phyloP scores from a whole-genome alignment of 2,113 vertebrate species.

The Upupa epops region DNA sequence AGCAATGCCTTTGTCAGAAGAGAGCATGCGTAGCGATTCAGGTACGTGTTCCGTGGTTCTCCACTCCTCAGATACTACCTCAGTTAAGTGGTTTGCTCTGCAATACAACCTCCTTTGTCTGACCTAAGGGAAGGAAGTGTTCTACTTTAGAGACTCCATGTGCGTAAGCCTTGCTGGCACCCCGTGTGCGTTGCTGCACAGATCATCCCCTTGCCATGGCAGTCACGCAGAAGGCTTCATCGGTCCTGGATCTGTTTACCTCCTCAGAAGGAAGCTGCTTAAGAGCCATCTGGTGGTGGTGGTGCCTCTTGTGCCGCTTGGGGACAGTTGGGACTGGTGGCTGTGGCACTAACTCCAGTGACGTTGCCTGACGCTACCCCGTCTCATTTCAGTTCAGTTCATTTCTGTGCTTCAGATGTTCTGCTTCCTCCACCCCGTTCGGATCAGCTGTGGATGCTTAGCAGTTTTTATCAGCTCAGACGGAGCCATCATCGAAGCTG shows the following conservation, averaged over 20 bases:
- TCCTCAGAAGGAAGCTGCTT: background rate
- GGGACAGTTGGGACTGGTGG: background rate
- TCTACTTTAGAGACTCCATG: background rate
- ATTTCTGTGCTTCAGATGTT: background rate
- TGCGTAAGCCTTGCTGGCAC: background rate
- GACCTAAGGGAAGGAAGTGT: background rate
- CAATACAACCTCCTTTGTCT: background rate
- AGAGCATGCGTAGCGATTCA: background rate
- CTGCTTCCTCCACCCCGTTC: background rate
- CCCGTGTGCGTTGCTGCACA: background rate
- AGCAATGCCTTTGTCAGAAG: background rate
- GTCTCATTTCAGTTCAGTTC: background rate
- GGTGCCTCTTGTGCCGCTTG: background rate
- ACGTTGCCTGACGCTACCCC: background rate
- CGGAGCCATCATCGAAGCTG: background rate
- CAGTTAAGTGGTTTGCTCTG: background rate
- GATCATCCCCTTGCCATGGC: background rate
- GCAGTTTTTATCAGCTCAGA: background rate
- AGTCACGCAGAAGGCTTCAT: background rate
- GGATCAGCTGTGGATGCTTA: background rate
- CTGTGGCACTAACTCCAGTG: background rate
- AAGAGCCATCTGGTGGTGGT: background rate
- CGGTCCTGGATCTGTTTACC: background rate
- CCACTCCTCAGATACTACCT: conserved; percentile 44
- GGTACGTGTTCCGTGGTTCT: background rate